These are phyloP conservation scores for Drosophila leontia DNA, from an alignment of 1,140 invertebrate species.

Conservation along the genomic window DNA sequence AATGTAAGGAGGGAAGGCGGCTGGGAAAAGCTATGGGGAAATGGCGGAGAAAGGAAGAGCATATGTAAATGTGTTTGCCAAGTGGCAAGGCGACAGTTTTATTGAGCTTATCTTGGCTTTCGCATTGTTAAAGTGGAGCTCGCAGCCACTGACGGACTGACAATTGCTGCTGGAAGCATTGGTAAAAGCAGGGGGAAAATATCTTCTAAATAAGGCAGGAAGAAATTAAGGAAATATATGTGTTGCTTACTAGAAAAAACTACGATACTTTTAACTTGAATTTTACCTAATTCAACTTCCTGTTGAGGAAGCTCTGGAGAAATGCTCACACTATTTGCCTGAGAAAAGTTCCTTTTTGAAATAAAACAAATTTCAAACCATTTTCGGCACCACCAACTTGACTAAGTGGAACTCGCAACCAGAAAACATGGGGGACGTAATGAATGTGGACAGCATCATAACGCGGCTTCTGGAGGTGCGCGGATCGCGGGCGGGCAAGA, in stretches of 20 bases:
- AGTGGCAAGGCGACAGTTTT: constrained; percentile 80
- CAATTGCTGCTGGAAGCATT: constrained; percentile 45
- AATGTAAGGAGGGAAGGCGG: not conserved
- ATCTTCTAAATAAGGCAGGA: not conserved
- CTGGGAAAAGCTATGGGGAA: not conserved
- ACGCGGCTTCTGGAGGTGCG: constrained; percentile 9
- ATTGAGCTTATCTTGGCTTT: constrained; percentile 78
- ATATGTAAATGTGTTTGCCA: constrained; percentile 76
- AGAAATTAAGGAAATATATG: not conserved
- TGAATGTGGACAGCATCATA: constrained; percentile 19
- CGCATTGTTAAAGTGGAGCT: constrained; percentile 31
- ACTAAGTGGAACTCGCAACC: not conserved
- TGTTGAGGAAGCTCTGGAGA: constrained; percentile 6
- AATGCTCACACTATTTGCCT: constrained; percentile 2
- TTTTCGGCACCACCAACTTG: not conserved
- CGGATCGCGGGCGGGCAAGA: constrained; percentile 10
- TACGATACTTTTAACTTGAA: not conserved
- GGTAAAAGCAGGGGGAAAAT: constrained; percentile 23
- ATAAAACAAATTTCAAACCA: constrained; percentile 4
- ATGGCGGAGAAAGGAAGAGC: constrained; percentile 3
- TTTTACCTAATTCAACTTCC: not conserved
- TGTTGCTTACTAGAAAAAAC: not conserved
- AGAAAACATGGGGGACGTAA: constrained; percentile 8
- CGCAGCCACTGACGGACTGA: constrained; percentile 32
- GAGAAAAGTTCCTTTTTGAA: constrained; percentile 3